Conservation (phyloP, 1,140 invertebrate genomes). For the Cydia pomonella region DNA sequence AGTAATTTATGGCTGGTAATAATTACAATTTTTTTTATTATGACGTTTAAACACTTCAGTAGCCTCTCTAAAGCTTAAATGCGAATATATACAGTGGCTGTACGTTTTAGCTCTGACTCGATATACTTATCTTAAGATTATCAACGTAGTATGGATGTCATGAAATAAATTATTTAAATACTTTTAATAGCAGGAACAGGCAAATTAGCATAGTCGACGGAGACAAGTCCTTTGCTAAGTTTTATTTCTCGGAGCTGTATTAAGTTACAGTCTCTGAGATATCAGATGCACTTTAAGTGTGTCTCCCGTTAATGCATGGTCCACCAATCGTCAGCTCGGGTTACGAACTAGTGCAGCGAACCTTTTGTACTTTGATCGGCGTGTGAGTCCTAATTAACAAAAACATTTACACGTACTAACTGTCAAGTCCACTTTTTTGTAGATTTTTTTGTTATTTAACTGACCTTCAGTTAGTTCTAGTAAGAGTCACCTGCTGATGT, state of each 20-base stretch:
- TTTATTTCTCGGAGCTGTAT: slow-evolving; percentile 44
- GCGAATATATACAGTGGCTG: no score
- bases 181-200: slow-evolving; percentile 1
- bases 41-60: slow-evolving; percentile 13
- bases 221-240: slow-evolving; percentile 13
- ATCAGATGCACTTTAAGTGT: slow-evolving; percentile 66
- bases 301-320: slow-evolving; percentile 72
- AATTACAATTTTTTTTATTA: slow-evolving; percentile 51
- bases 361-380: slow-evolving; percentile 30
- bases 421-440: neutral
- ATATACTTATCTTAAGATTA: neutral
- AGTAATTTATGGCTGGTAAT: slow-evolving; percentile 55
- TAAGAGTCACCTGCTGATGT: neutral
- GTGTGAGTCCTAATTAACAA: slow-evolving; percentile 7
- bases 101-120: no score
- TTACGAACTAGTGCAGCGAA: slow-evolving; percentile 39
- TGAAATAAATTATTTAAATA: neutral
- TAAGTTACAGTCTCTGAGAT: slow-evolving; percentile 58
- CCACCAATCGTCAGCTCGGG: slow-evolving; percentile 62
- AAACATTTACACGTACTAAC: neutral
- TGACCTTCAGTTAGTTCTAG: neutral
- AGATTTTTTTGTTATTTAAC: neutral
- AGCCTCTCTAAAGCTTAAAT: no score
- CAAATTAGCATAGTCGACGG: neutral
- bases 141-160: neutral